Percentiles rank a stretch among this genome's conserved stretches.
Evolutionary conservation across 2,113 vertebrate species (phyloP).

Genomic region (Phrynocephalus versicolor): DNA sequence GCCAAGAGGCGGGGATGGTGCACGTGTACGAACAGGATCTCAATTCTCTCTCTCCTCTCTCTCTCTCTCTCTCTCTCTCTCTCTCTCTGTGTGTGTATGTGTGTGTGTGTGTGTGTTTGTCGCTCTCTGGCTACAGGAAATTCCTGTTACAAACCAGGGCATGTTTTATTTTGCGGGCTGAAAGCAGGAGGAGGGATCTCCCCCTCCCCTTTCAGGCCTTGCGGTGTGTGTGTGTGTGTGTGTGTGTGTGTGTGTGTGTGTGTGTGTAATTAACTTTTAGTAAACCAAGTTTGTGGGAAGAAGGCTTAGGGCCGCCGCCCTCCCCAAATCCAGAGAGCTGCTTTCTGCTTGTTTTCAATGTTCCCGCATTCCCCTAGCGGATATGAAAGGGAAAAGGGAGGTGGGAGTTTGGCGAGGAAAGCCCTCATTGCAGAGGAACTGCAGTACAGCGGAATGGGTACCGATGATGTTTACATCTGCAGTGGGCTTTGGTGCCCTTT

Average conservation of each 20-base stretch:
- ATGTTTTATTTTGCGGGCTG: conserved; percentile 53
- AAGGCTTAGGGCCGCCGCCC: too few relatives aligned
- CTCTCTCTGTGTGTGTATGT: conserved; percentile 12
- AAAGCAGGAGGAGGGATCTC: neutral
- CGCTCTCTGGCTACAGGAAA: conserved; percentile 62
- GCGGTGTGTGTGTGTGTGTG: too few relatives aligned
- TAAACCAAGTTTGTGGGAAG: neutral
- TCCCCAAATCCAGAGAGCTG: neutral
- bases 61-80: conserved; percentile 38
- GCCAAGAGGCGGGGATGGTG: conserved; percentile 62
- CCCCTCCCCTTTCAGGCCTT: too few relatives aligned
- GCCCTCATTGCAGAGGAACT: conserved; percentile 1
- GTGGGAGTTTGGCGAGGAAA: neutral
- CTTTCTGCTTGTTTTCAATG: neutral
- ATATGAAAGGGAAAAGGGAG: neutral
- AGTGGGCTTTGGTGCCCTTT: neutral
- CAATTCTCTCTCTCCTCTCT: too few relatives aligned
- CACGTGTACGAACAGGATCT: conserved; percentile 76
- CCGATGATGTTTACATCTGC: neutral
- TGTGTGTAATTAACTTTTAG: neutral
- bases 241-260: too few relatives aligned
- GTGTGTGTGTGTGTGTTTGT: neutral
- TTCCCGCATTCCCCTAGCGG: neutral
- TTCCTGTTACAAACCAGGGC: conserved; percentile 64
- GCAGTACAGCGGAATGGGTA: neutral